phyloP scores from a whole-genome alignment of 1,140 invertebrate genomes.

The Drosophila kikkawai region DNA sequence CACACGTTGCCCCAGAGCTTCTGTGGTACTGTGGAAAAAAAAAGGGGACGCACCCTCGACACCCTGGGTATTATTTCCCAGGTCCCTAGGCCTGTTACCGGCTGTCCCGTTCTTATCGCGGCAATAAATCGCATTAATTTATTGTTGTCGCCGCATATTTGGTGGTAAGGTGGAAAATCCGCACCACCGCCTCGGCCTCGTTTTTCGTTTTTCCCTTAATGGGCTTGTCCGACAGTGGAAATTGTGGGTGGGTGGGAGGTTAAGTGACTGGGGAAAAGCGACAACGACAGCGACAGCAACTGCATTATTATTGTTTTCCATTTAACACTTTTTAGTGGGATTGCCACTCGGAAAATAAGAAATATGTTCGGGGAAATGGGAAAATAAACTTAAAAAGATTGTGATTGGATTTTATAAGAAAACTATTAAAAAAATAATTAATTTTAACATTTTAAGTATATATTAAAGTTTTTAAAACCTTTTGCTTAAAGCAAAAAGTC shows the following conservation, averaged over 20 bases:
- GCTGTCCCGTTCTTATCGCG: constrained; percentile 69
- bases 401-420: neutral
- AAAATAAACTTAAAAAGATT: neutral
- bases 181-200: constrained; percentile 17
- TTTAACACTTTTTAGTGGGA: constrained; percentile 63
- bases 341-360: constrained; percentile 7
- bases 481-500: neutral
- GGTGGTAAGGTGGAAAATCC: constrained; percentile 40
- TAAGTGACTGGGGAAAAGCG: neutral
- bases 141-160: constrained; percentile 83
- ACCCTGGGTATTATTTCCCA: constrained; percentile 18
- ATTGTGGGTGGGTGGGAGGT: neutral
- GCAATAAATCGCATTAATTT: constrained; percentile 85
- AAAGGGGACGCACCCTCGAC: constrained; percentile 48
- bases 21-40: neutral
- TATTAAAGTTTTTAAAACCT: neutral
- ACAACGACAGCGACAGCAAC: constrained; percentile 23
- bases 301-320: constrained; percentile 74
- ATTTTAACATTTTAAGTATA: too few species aligned
- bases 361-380: neutral
- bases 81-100: constrained; percentile 35
- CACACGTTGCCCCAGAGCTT: constrained; percentile 39
- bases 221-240: constrained; percentile 55
- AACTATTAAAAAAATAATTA: neutral
- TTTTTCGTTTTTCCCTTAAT: constrained; percentile 47